A percentile compares a stretch with the other conserved stretches of the same genome.
Evolutionary conservation across 2,888 invertebrate genomes (phyloP).

Genomic region (Cactoblastis cactorum): DNA sequence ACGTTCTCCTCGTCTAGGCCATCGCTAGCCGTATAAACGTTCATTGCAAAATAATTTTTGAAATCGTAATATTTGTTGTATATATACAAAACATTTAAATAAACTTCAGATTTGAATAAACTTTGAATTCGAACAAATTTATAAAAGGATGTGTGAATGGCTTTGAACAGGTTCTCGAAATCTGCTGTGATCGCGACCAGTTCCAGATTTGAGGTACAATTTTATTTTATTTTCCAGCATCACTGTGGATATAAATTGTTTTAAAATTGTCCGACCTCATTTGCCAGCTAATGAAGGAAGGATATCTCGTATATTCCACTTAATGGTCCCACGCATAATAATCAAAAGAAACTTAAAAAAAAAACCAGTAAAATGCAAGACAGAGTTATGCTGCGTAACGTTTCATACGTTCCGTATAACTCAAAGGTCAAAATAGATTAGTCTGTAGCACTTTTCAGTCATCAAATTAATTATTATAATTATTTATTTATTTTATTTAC

Average conservation of each 20-base stretch:
- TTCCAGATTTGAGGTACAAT: conserved; percentile 9
- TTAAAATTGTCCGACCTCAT: conserved; percentile 5
- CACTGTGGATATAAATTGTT: not conserved
- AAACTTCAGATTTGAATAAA: not conserved
- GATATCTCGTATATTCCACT: not conserved
- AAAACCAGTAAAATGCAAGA: not conserved
- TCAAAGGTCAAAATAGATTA: no score
- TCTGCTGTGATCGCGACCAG: not conserved
- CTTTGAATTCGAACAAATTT: not conserved
- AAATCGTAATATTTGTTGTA: no score
- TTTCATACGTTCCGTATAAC: no score
- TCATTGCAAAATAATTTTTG: no score
- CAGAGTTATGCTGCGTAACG: no score
- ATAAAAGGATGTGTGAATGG: conserved; percentile 6
- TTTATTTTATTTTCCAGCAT: conserved; percentile 6
- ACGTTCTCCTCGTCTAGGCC: no score
- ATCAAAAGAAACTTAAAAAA: not conserved
- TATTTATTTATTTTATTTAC: no score
- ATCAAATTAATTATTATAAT: no score
- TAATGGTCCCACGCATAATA: not conserved
- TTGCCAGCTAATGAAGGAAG: not conserved
- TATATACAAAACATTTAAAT: no score
- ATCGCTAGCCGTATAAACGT: no score
- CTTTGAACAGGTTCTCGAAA: conserved; percentile 1
- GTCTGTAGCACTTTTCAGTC: no score